phyloP scores from a whole-genome alignment of 2,797 vertebrate species.

The Bradypodion ventrale region DNA sequence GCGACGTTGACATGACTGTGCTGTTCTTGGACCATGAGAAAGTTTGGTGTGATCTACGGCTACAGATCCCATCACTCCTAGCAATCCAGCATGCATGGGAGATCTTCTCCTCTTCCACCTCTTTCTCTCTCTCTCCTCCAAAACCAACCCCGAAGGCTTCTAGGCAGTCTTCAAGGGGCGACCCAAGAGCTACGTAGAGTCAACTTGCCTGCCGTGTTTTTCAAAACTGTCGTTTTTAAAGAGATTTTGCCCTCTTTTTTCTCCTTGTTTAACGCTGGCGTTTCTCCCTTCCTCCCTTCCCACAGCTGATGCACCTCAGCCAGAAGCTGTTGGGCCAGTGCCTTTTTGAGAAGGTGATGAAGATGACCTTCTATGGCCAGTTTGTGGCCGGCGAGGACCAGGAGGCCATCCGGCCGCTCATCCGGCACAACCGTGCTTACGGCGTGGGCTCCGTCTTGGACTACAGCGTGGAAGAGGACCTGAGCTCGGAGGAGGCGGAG shows the following conservation, averaged over 20 bases:
- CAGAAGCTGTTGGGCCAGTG: slow-evolving; percentile 83
- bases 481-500: slow-evolving; percentile 84
- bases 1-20: no score
- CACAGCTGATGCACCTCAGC: slow-evolving; percentile 84
- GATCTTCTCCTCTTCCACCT: neutral
- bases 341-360: slow-evolving; percentile 90
- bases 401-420: slow-evolving; percentile 88
- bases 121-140: no score
- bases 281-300: neutral
- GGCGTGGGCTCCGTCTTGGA: slow-evolving; percentile 94
- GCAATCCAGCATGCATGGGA: neutral
- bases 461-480: slow-evolving; percentile 91
- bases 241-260: neutral
- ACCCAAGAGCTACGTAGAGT: neutral
- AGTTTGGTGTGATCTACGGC: no score
- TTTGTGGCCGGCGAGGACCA: slow-evolving; percentile 95
- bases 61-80: no score
- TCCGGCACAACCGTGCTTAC: slow-evolving; percentile 83
- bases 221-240: neutral
- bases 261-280: no score
- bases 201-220: no score
- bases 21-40: no score
- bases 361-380: slow-evolving; percentile 96
- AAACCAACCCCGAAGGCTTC: neutral
- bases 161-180: neutral